Evolutionary conservation across 2,797 vertebrate genomes (phyloP), one percentile per base, ranked within the genome.

Genomic region (Scolopax rusticola): DNA sequence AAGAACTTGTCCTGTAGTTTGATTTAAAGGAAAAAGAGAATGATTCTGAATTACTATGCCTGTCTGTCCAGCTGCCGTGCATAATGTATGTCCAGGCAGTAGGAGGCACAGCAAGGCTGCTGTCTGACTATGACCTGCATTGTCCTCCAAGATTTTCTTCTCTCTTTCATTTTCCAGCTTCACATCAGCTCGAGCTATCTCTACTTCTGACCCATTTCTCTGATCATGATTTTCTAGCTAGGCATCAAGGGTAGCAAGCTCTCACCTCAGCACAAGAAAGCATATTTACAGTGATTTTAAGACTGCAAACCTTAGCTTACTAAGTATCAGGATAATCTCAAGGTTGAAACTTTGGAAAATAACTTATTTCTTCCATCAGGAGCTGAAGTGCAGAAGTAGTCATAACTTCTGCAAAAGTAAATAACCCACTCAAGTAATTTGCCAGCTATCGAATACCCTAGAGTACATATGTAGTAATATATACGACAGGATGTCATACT

Each of bases 341-440:
- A 23, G 8, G 38, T 70, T 69, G 76, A 91, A 74, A 75, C 16
- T 59, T 85, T 61, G 24, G 47, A 84, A 96, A 88, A 65, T 12
- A 51, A 81, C 43, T 25, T 53, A n/a, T 69, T 75, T 83, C 48
- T 92, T 93, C 80, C 43, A 76, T 69, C 8, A 15, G n/a, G 11
- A 78, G 15, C 27, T 70, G 47, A 92, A 81, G 16, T 75, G 53
- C 28, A 95, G 57, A 68, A 83, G 51, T 21, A 78, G n/a, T 65
- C 50, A 63, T 69, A 91, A 88, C 57, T 95, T 81, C 65, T 81
- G 61, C 43, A 80, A 88, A 94, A 94, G 48, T 92, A 94, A 96
- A 96, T 88, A 93, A 93, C 59, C 54, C 0, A 0, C 51, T 79
- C 76, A 73, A 69, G 32, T 69, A 87, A 93, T 71, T 73, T 95